phyloP scores from a whole-genome alignment of 2,113 vertebrate genomes.

The Ammodytes marinus region DNA sequence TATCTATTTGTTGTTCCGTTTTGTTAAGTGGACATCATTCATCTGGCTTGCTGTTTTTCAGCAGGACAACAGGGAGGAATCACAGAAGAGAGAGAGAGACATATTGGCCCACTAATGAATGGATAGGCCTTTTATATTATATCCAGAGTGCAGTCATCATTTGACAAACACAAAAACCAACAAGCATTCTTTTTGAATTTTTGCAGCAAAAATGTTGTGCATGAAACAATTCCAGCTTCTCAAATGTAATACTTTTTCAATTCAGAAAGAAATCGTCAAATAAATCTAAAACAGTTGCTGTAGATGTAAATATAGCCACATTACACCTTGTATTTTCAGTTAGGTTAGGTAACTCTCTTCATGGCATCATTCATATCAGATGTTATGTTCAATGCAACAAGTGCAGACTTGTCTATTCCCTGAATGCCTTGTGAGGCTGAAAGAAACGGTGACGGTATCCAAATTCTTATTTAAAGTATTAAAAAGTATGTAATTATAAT shows the following conservation, averaged over 20 bases:
- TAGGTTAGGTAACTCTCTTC: background rate
- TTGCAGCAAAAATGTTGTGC: background rate
- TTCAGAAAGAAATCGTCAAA: background rate
- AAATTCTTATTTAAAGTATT: background rate
- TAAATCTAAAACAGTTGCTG: background rate
- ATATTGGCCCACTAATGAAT: background rate
- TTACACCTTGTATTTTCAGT: background rate
- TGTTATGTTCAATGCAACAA: background rate
- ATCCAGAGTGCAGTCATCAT: background rate
- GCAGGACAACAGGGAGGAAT: background rate
- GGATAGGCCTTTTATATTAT: background rate
- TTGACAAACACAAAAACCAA: background rate
- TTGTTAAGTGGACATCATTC: background rate
- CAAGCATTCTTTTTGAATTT: background rate
- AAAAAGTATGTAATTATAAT: no score
- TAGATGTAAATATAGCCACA: background rate
- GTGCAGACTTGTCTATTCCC: constrained; percentile 1
- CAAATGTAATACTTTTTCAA: background rate
- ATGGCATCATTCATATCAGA: background rate
- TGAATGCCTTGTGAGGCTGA: background rate
- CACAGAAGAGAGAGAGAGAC: background rate
- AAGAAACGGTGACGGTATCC: background rate
- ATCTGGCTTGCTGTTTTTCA: background rate
- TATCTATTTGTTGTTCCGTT: background rate
- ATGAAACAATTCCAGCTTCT: background rate